Conservation (phyloP, 1,140 invertebrate species). For the Trichonephila inaurata region DNA sequence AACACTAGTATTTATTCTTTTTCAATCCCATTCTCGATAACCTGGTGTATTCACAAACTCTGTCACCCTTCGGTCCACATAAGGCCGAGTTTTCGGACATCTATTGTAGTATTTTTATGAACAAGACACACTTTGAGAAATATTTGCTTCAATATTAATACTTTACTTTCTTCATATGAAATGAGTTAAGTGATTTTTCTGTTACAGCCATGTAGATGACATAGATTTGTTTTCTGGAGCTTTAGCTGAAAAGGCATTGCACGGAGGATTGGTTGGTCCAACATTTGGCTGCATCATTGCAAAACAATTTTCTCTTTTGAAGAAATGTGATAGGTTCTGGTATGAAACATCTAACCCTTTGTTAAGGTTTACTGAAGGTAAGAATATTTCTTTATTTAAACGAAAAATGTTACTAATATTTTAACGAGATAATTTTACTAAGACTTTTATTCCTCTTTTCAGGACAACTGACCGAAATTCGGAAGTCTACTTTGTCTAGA, state of each 20-base stretch:
- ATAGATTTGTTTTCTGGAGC: constrained; percentile 84
- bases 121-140: too few relatives aligned
- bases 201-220: constrained; percentile 83
- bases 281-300: constrained; percentile 85
- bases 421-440: background rate
- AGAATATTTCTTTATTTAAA: background rate
- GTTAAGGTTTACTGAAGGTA: constrained; percentile 89
- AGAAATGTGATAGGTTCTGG: constrained; percentile 96
- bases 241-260: constrained; percentile 82
- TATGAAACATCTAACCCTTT: constrained; percentile 94
- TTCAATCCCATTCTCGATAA: too few relatives aligned
- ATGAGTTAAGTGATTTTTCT: background rate
- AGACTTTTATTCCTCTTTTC: background rate
- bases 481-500: constrained; percentile 94
- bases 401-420: background rate
- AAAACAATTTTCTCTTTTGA: constrained; percentile 84
- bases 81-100: too few relatives aligned
- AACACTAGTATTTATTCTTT: too few relatives aligned
- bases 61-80: too few relatives aligned
- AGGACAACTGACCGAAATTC: constrained; percentile 92
- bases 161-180: too few relatives aligned
- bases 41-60: too few relatives aligned
- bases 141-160: too few relatives aligned
- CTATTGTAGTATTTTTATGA: too few relatives aligned
- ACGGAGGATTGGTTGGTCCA: constrained; percentile 83